Percentiles rank a stretch among this genome's conserved stretches.
Conservation (phyloP, 2,113 vertebrate genomes). For the Onychostruthus taczanowskii region DNA sequence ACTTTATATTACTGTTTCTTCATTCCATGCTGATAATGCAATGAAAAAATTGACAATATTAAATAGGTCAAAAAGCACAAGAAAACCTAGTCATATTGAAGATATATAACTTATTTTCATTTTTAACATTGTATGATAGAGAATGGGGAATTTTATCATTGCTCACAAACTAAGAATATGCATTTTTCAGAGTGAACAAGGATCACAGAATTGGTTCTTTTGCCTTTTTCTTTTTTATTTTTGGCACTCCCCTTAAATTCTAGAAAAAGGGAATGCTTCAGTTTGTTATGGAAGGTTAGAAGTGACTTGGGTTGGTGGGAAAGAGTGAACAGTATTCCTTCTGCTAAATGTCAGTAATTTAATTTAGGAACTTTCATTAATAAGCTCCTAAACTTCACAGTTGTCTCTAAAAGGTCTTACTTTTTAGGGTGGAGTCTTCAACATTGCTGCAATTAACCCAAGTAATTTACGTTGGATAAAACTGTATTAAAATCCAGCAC, state of each 20-base stretch:
- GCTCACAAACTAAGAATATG: background rate
- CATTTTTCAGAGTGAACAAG: background rate
- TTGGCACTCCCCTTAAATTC: background rate
- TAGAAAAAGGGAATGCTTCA: background rate
- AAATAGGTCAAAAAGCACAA: background rate
- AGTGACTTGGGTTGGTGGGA: background rate
- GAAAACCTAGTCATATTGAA: background rate
- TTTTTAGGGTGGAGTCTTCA: background rate
- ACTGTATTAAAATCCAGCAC: background rate
- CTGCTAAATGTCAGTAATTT: background rate
- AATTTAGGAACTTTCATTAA: background rate
- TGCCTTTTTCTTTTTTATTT: too few relatives aligned
- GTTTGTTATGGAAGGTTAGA: background rate
- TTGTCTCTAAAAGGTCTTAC: background rate
- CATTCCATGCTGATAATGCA: fast-evolving
- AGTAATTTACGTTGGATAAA: background rate
- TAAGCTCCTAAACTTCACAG: background rate
- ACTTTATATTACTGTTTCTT: background rate
- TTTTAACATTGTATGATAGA: background rate
- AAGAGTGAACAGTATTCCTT: background rate
- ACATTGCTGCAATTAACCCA: background rate
- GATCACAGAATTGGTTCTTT: background rate
- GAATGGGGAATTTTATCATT: background rate
- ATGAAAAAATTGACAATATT: background rate
- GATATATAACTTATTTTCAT: background rate